Evolutionary conservation across 2,888 invertebrate species (phyloP).

Genomic region (Cyclophora punctaria): DNA sequence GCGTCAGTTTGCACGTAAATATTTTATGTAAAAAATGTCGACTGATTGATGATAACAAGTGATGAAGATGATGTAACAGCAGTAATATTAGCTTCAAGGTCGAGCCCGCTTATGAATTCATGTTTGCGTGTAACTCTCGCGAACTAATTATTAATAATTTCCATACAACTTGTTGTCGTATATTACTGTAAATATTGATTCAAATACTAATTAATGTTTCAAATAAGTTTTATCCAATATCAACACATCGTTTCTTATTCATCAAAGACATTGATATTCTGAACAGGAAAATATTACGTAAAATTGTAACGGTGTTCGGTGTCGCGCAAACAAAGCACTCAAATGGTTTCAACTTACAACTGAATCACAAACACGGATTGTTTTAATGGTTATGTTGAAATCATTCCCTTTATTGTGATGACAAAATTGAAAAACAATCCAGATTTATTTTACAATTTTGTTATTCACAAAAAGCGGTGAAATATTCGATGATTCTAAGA

Average conservation of each 20-base stretch:
- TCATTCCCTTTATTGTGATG: conserved; percentile 37
- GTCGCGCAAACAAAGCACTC: conserved; percentile 18
- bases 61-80: conserved; percentile 9
- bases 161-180: no score
- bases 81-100: conserved; percentile 12
- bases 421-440: conserved; percentile 33
- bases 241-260: no score
- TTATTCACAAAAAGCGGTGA: conserved; percentile 33
- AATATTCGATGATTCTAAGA: conserved; percentile 31
- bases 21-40: not conserved
- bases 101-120: conserved; percentile 9
- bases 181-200: no score
- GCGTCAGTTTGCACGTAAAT: no score
- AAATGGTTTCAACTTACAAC: conserved; percentile 43
- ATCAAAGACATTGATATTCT: not conserved
- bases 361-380: conserved; percentile 10
- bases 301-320: conserved; percentile 17
- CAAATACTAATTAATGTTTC: no score
- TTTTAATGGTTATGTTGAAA: conserved; percentile 36
- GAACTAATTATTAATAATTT: no score
- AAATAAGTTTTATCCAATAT: no score
- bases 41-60: conserved; percentile 7
- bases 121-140: conserved; percentile 1
- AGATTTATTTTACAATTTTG: conserved; percentile 32
- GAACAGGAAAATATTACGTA: no score